Base-by-base conservation (phyloP, 2,113 vertebrate species). In the Tinamus guttatus region DNA sequence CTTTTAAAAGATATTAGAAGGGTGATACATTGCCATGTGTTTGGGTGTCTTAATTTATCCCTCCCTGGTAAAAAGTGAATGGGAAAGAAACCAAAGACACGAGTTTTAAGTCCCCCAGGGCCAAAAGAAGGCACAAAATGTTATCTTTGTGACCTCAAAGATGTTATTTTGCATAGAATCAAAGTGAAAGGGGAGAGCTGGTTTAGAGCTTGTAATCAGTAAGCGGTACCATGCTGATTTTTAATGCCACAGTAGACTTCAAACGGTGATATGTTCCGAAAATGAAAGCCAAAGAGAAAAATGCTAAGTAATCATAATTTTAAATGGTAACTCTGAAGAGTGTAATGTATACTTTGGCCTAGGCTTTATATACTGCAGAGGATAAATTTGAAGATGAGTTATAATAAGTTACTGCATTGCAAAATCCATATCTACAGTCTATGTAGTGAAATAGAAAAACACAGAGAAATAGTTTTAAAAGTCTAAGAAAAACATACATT, bases 131-230 rank as follows among this genome's bases (percentile, higher is more conserved):
- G 75, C n/a, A 75, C 80, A 63, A 88, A 71, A 40, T 58, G n/a
- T 68, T 88, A 38, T 59, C 45, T 68, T 68, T 93, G 73, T 68
- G 90, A 95, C 41, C 76, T 91, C 79, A 91, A 88, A 87, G 45
- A 54, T 0, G 0, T 17, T 63, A 40, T 64, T 94, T 91, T 81
- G 38, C 76, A 78, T 30, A 64, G 64, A 88, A 84, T 28, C 0
- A 14, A 91, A 91, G 47, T 13, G 9, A 86, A 90, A 71, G 20
- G 2, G 9, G 7, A 54, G 22, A 74, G n/a, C 13, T 60, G 28
- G 13, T 38, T 94, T 59, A 88, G 20, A 91, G 38, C 13, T 58
- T 78, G 34, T 75, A 74, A 95, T 86, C 64, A 86, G 54, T 79
- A 75, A 88, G 58, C 1, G 30, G 60, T n/a, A 94, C 40, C 49